These are phyloP conservation scores for Calliphora vomitoria DNA, from an alignment of 2,888 invertebrate genomes.

Conservation along the genomic window DNA sequence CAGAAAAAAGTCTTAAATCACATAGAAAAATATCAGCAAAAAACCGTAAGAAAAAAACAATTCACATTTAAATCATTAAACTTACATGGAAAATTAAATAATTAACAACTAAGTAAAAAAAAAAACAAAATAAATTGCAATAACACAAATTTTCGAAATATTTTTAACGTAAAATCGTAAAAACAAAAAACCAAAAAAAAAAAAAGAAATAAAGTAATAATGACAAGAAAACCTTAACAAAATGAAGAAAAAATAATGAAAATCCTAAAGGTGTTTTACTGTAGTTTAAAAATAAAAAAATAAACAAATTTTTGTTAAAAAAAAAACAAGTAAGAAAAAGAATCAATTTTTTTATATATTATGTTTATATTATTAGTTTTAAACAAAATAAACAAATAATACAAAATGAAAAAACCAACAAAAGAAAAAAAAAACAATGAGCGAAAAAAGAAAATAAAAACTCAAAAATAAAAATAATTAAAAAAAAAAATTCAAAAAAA, in stretches of 20 bases:
- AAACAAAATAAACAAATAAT: slow-evolving; percentile 60
- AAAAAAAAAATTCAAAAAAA: slow-evolving; percentile 20
- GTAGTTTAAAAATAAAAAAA: slow-evolving; percentile 58
- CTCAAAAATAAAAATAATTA: slow-evolving; percentile 61
- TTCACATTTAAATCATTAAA: slow-evolving; percentile 51
- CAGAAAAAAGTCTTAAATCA: slow-evolving; percentile 50
- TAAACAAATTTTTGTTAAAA: slow-evolving; percentile 69
- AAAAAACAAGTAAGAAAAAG: slow-evolving; percentile 20
- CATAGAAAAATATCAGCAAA: slow-evolving; percentile 77
- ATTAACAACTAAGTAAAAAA: slow-evolving; percentile 31
- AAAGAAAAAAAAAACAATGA: slow-evolving; percentile 39
- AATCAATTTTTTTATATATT: slow-evolving; percentile 72
- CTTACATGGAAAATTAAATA: slow-evolving; percentile 15
- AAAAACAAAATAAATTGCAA: slow-evolving; percentile 64
- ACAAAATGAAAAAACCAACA: slow-evolving; percentile 30
- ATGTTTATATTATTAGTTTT: slow-evolving; percentile 73
- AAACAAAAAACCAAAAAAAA: slow-evolving; percentile 61
- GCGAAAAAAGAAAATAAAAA: slow-evolving; percentile 49
- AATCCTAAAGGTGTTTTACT: slow-evolving; percentile 73
- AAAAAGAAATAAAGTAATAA: slow-evolving; percentile 32
- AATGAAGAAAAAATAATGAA: slow-evolving; percentile 41
- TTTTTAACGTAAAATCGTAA: neutral
- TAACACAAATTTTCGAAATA: slow-evolving; percentile 74
- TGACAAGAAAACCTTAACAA: slow-evolving; percentile 17
- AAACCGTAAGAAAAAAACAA: slow-evolving; percentile 77